Evolutionary conservation across 2,888 invertebrate species (phyloP), one percentile per base, ranked within the genome.

Genomic region (Ochlodes sylvanus): DNA sequence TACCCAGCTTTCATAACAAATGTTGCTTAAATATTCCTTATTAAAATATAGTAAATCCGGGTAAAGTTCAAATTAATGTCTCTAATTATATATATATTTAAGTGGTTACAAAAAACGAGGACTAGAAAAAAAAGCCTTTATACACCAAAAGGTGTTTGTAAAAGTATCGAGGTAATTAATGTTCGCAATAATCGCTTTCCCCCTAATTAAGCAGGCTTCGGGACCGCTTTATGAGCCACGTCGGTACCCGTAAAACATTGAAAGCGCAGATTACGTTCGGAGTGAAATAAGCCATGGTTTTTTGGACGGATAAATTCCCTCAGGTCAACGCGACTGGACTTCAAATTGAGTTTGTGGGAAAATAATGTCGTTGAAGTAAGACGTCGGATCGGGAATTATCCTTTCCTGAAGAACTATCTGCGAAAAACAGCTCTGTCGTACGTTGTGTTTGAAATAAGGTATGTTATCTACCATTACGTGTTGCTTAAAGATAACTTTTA

Each of bases 141-240:
- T 27, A 50, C 3, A 27, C 34, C 9, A 61, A 61, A 61, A 50
- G 61, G 61, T 60, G n/a, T 52, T 42, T 27, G 32, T 54, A 42
- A 38, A 42, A 27, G 55, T 21, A 42, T 42, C 5, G 54, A 60
- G 52, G 66, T 66, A 60, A 66, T 60, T 60, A 66, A 60, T 66
- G 66, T 58, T 50, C 41, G 60, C 66, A 66, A 60, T 66, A 60
- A 60, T 60, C 41, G 66, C 60, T 52, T 60, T 44, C 52, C 52
- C 66, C 66, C 60, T 66, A 58, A 66, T 66, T 66, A 66, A 66
- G 41, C 66, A 44, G 15, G 42, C 66, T 60, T 38, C 54, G 54
- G 60, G 54, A 60, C 17, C 60, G 54, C 32, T 66, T 66, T 66
- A 66, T 66, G 66, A 66, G 54, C 60, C 66, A 56, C 54, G 60